Evolutionary conservation across 2,797 vertebrate genomes (phyloP), one percentile per base, ranked within the genome.

Genomic region (Oryzias sinensis): DNA sequence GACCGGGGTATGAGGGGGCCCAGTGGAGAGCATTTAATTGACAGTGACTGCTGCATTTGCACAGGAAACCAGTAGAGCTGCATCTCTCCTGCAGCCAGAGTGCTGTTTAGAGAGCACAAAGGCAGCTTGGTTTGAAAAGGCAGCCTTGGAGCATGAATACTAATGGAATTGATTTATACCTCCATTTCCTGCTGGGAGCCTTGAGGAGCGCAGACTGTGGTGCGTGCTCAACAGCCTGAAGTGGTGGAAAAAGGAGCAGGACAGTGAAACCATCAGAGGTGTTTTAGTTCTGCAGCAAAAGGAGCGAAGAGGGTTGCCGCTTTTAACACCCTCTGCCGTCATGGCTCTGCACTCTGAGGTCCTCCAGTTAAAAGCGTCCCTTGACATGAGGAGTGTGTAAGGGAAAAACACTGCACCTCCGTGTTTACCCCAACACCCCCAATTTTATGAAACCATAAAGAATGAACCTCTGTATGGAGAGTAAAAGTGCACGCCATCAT

Each of bases 151-250:
- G 79, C 77, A 65, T 69, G 77, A 87, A 88, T 87, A 73, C 83
- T 91, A 90, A 92, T 89, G 70, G 82, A 44, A 86, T 86, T 79
- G 85, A 91, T 88, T 87, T 76, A 85, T 76, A 81, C 62, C 53
- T 68, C 66, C 43, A 56, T 65, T 81, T 88, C 76, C 77, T 77
- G 62, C 76, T 59, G 81, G 72, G 77, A 78, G 72, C 78, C 76
- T 68, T 50, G 49, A 76, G 68, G 74, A 76, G 60, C 70, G 50
- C 43, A 71, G 53, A 67, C 57, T 50, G 56, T 55, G 54, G n/a
- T 68, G 61, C 65, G 76, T 68, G 71, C 53, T 81, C 55, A 59
- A 63, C 45, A 56, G 54, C 44, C 70, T 62, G 53, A 63, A 78
- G 68, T 76, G 71, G 45, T 40, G 59, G 33, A 25, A 52, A 63